Evolutionary conservation across 1,140 invertebrate species (phyloP).

Genomic region (Tetramorium alpestre): DNA sequence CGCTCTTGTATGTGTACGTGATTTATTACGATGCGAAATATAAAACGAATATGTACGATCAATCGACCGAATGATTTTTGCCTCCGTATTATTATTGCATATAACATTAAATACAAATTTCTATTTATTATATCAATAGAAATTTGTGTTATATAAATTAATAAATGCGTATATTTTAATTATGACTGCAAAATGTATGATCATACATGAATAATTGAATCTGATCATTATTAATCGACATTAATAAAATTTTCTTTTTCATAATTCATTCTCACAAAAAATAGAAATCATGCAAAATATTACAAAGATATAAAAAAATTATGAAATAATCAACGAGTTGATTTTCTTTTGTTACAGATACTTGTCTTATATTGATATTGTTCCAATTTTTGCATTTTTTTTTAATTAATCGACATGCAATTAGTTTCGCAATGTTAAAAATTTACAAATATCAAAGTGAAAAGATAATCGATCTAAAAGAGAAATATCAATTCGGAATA

Average conservation of each 20-base stretch:
- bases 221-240: background rate
- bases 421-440: no score
- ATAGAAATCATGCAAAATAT: background rate
- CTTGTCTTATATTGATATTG: no score
- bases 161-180: background rate
- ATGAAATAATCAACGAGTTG: background rate
- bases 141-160: background rate
- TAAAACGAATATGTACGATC: constrained; percentile 8
- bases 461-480: no score
- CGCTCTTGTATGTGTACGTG: constrained; percentile 40
- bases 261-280: background rate
- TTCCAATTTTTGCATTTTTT: no score
- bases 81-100: background rate
- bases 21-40: constrained; percentile 48
- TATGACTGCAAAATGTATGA: background rate
- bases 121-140: background rate
- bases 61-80: constrained; percentile 3
- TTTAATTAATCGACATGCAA: no score
- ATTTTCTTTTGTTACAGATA: background rate
- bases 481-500: background rate
- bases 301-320: background rate
- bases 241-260: background rate
- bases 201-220: background rate
- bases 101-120: background rate
- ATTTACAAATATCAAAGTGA: no score